A percentile compares a stretch with the other conserved stretches of the same genome.
Conservation (phyloP, 2,797 vertebrate genomes). For the Coreius guichenoti region DNA sequence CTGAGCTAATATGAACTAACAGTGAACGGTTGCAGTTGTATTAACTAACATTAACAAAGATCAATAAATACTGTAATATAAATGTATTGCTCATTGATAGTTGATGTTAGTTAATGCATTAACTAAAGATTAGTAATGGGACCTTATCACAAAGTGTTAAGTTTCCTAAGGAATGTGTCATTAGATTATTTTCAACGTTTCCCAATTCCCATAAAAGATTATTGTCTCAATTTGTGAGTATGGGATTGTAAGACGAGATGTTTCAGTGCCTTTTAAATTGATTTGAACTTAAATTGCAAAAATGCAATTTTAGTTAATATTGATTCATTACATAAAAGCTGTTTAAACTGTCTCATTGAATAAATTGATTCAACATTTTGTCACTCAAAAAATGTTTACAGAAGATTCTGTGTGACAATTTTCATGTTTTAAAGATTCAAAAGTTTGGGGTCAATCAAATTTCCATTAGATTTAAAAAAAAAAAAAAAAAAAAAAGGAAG, state of each 20-base stretch:
- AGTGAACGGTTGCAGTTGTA: too few relatives aligned
- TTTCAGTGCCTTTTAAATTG: background rate
- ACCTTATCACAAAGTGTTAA: background rate
- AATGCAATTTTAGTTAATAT: too few relatives aligned
- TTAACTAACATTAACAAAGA: too few relatives aligned
- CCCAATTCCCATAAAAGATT: too few relatives aligned
- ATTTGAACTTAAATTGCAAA: background rate
- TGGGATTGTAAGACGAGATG: background rate
- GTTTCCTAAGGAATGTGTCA: background rate
- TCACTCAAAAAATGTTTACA: background rate
- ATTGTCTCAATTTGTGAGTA: background rate
- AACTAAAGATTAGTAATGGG: too few relatives aligned
- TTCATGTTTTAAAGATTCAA: background rate
- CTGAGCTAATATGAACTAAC: too few relatives aligned
- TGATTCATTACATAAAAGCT: too few relatives aligned
- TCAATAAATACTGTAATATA: too few relatives aligned
- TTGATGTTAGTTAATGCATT: too few relatives aligned
- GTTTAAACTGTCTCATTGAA: background rate
- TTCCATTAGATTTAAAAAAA: background rate
- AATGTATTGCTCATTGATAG: too few relatives aligned
- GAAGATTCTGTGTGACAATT: background rate
- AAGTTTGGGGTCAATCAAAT: background rate
- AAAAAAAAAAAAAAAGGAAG: too few relatives aligned
- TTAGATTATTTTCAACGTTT: background rate
- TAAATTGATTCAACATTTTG: background rate